A percentile compares a stretch with the other conserved stretches of the same genome.
Evolutionary conservation across 1,140 invertebrate genomes (phyloP).

Genomic region (Drosophila rufa): DNA sequence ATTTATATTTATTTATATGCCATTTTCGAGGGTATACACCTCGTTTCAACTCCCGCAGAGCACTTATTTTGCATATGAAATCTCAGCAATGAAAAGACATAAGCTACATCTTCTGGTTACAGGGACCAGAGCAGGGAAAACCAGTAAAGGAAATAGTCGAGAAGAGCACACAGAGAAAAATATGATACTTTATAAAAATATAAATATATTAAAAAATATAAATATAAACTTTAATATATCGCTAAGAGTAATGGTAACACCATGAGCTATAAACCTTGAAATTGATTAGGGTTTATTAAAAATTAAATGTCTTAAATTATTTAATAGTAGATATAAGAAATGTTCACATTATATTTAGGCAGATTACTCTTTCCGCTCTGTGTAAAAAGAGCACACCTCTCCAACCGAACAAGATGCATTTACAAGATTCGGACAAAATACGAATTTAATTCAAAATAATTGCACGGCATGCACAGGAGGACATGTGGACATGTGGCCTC

Average conservation of each 20-base stretch:
- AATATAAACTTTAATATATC: too few relatives aligned
- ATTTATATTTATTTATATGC: not conserved
- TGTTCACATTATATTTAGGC: too few relatives aligned
- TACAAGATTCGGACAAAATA: constrained; percentile 83
- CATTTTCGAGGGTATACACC: constrained; percentile 2
- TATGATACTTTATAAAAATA: not conserved
- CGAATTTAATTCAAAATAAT: constrained; percentile 85
- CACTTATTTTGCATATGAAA: constrained; percentile 49
- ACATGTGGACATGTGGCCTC: constrained; percentile 34
- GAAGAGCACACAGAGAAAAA: not conserved
- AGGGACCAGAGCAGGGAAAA: constrained; percentile 5
- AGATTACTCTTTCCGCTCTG: not conserved
- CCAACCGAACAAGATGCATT: constrained; percentile 74
- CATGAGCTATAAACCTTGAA: too few relatives aligned
- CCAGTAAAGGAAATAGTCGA: not conserved
- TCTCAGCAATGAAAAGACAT: constrained; percentile 2
- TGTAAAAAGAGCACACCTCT: constrained; percentile 5
- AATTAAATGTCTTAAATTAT: too few relatives aligned
- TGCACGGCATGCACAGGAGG: constrained; percentile 78
- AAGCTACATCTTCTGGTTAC: constrained; percentile 18
- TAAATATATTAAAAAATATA: too few relatives aligned
- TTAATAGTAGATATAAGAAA: too few relatives aligned
- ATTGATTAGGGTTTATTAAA: not conserved
- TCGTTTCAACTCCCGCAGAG: not conserved
- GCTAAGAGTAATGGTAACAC: not conserved